Percentiles rank a stretch among this genome's conserved stretches.
Evolutionary conservation across 2,113 vertebrate genomes (phyloP).

Genomic region (Canis aureus): DNA sequence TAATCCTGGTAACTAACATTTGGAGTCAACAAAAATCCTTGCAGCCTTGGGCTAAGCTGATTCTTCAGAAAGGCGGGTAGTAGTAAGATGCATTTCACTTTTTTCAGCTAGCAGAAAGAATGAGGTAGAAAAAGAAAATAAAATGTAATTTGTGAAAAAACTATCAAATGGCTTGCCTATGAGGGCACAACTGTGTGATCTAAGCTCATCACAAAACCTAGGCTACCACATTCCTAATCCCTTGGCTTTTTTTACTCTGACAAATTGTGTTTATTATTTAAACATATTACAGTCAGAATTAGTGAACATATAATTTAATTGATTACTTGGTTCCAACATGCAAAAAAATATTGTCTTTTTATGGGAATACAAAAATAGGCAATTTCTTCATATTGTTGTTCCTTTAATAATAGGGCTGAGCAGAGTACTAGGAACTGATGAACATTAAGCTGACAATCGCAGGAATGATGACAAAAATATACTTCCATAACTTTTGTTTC

Average conservation of each 20-base stretch:
- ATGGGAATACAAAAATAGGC: not conserved
- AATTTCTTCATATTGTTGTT: not conserved
- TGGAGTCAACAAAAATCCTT: not conserved
- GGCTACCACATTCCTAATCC: not conserved
- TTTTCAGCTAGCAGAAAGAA: not conserved
- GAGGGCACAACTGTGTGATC: not conserved
- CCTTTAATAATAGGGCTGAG: not conserved
- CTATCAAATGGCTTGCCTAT: not conserved
- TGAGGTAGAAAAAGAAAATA: not conserved
- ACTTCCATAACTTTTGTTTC: not conserved
- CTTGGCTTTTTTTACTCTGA: not conserved
- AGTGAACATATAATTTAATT: not conserved
- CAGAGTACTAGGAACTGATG: not conserved
- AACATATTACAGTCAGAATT: not conserved
- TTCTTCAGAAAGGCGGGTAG: not conserved
- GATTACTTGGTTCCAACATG: not conserved
- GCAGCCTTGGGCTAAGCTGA: not conserved
- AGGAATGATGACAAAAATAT: not conserved
- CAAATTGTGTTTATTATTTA: not conserved
- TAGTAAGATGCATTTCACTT: not conserved
- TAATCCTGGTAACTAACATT: not conserved
- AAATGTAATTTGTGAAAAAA: not conserved
- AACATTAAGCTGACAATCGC: not conserved
- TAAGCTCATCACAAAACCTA: not conserved
- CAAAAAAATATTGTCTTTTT: not conserved